Conservation (phyloP, 1,140 invertebrate species). For the Lamellibrachia luymesi region DNA sequence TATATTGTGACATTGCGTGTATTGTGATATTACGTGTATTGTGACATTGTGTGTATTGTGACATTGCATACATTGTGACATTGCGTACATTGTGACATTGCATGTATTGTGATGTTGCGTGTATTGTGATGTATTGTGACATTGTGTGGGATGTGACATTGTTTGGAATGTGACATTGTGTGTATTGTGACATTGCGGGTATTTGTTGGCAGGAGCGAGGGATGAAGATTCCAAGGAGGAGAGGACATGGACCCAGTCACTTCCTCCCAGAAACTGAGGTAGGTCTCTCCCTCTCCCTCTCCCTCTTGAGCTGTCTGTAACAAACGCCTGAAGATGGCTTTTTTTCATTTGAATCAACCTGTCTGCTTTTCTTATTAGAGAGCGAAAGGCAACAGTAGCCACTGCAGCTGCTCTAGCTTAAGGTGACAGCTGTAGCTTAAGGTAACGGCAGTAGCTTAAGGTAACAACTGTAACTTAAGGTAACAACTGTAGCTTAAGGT, state of each 20-base stretch:
- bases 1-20: no score
- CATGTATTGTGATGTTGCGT: no score
- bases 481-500: not conserved
- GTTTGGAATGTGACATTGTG: no score
- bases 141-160: no score
- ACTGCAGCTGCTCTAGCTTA: no score
- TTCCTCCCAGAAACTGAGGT: constrained; percentile 39
- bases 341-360: not conserved
- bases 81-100: no score
- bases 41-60: no score
- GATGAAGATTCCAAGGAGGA: constrained; percentile 32
- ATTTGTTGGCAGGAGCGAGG: constrained; percentile 25
- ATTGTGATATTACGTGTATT: no score
- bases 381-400: not conserved
- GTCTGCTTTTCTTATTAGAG: not conserved
- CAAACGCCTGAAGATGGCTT: not conserved
- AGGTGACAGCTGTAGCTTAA: not conserved
- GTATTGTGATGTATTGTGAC: no score
- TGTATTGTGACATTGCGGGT: not conserved
- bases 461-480: no score
- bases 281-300: constrained; percentile 6
- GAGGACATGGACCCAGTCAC: constrained; percentile 23
- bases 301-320: not conserved
- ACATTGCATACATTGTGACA: no score
- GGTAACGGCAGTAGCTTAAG: not conserved